Base-by-base conservation (phyloP, 2,888 invertebrate genomes). In the Patella depressa region DNA sequence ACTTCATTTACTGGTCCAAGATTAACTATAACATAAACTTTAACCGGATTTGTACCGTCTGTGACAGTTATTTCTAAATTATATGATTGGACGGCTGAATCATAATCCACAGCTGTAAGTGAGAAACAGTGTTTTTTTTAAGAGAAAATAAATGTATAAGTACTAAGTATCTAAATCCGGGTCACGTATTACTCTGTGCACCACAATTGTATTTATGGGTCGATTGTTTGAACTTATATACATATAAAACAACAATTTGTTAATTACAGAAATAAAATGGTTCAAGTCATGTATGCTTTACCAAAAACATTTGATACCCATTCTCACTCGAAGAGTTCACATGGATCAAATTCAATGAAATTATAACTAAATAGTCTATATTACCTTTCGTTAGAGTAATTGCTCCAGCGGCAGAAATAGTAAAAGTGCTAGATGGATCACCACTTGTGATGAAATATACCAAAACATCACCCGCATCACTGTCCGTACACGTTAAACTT, bases 1-100 rank as follows among this genome's bases (percentile, higher is more conserved):
- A 71, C 69, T 69, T 89, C 87, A 78, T 89, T 89, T n/a, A 84
- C 84, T 5, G 89, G 81, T 9, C 73, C 78, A 7, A 89, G 79
- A 14, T 72, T 73, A 5, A 88, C 82, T 5, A 80, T 80, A 5
- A 88, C 82, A n/a, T 81, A 75, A n/a, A 82, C 80, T 11, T 80
- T 76, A 9, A 81, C n/a, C 0, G 77, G 75, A 53, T 78, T 77
- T 12, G 79, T 75, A n/a, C 84, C 83, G 72, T 88, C 88, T 45
- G 80, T 82, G 15, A 86, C 86, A 3, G 78, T 59, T 1, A 86
- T 80, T 19, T 80, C 77, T 29, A 88, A 80, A 11, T 76, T 54
- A 76, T 86, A 88, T 7, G 79, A 80, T 76, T 80, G 80, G 3
- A 78, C 82, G 11, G 80, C 84, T 9, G 82, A 80, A 78, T 89